Evolutionary conservation across 2,113 vertebrate species (phyloP), one percentile per base, ranked within the genome.

Genomic region (Nesogale talazaci): DNA sequence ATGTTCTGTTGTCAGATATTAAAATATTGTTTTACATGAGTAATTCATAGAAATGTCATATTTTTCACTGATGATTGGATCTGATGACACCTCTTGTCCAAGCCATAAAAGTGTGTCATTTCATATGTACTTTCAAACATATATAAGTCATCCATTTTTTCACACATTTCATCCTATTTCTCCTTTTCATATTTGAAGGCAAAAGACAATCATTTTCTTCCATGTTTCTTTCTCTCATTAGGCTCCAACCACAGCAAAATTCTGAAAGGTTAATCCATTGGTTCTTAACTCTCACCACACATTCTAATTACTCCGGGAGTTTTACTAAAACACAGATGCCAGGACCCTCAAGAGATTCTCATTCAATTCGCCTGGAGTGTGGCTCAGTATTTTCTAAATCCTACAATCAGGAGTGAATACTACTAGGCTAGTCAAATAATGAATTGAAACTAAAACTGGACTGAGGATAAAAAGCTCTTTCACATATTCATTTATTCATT

Each of bases 1-100:
- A 84, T 83, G 15, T 67, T 70, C 77, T 89, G 12, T 40, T 27
- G 56, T 31, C 34, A 78, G 31, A 70, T 57, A 94, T 78, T 89
- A 94, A 94, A 83, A 89, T 67, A 86, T 29, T 42, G 86, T 72
- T 86, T 89, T 67, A 74, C 59, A 65, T 89, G 75, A 93, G 57
- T 67, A 15, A 83, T 76, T 67, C 15, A 40, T 56, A 52, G 15
- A 89, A 92, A 25, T 65, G 29, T 4, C n/a, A 75, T 75, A 82
- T 22, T 79, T 89, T 69, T 63, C 75, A 40, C 23, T 79, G 25
- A 78, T 74, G 2, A 23, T 31, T 72, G 40, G 70, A 75, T 74
- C 86, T 14, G 15, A 61, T 74, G 9, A 52, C 2, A 46, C 59
- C 36, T 11, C 65, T 85, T 6, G 90, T 83, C 20, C 63, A 57